Percentiles rank a stretch among this genome's conserved stretches.
Conservation (phyloP, 1,140 invertebrate species). For the Alviniconcha marisindica region DNA sequence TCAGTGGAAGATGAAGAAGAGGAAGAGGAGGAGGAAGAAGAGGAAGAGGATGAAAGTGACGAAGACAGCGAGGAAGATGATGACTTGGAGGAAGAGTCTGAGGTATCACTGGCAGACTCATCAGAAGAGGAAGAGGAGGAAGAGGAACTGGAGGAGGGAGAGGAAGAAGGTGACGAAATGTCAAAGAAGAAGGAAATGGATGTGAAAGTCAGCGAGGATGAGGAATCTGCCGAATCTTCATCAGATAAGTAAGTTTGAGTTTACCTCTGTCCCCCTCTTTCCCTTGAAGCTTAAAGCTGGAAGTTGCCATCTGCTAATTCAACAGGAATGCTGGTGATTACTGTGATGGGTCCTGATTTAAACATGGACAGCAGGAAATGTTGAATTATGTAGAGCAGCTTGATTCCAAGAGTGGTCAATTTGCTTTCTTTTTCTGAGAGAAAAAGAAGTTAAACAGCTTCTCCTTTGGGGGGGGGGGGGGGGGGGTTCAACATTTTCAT, state of each 20-base stretch:
- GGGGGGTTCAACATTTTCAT: too few species aligned
- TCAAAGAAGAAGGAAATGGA: conserved; percentile 44
- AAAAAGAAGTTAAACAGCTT: too few species aligned
- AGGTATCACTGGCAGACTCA: conserved; percentile 49
- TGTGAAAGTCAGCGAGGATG: conserved; percentile 54
- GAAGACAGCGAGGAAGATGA: conserved; percentile 52
- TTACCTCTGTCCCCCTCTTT: neutral
- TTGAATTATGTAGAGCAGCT: too few species aligned
- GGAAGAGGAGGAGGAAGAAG: conserved; percentile 52
- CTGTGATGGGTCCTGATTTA: too few species aligned
- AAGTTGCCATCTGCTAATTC: too few species aligned
- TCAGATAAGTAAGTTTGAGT: conserved; percentile 1
- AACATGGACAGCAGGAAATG: too few species aligned
- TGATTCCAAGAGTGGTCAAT: too few species aligned
- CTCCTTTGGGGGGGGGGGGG: too few species aligned
- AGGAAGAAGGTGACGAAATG: conserved; percentile 71
- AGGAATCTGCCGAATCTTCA: conserved; percentile 72
- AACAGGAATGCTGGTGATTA: too few species aligned
- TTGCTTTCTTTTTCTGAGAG: too few species aligned
- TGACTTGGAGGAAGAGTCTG: conserved; percentile 58
- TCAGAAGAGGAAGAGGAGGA: conserved; percentile 58
- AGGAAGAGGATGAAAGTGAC: conserved; percentile 53
- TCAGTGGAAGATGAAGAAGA: conserved; percentile 44
- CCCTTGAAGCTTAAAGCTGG: neutral
- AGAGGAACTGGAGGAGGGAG: conserved; percentile 38